Conservation (phyloP, 2,113 vertebrate genomes). For the Campylomormyrus numenius region DNA sequence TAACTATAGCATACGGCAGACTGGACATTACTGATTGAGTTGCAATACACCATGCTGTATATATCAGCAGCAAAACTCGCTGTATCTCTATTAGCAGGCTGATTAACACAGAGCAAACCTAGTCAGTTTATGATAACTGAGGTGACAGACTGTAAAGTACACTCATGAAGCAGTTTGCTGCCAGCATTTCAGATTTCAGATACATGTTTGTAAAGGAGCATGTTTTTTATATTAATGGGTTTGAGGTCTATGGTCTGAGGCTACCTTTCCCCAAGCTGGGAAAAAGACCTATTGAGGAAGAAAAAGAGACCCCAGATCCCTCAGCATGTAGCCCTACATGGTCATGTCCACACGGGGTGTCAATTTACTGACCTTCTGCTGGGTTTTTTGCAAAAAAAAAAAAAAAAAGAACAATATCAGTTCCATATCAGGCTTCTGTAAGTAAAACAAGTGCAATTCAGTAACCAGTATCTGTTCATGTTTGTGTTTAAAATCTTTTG, state of each 20-base stretch:
- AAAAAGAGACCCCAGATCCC: background rate
- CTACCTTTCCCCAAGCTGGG: no score
- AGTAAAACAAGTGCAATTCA: background rate
- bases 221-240: background rate
- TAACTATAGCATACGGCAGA: background rate
- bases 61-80: background rate
- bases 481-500: background rate
- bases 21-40: background rate
- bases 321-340: background rate
- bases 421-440: background rate
- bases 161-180: background rate
- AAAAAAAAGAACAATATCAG: background rate
- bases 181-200: background rate
- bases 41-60: background rate
- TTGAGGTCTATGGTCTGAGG: background rate
- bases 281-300: background rate
- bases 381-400: background rate
- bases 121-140: background rate
- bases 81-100: background rate
- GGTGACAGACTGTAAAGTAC: background rate
- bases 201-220: background rate
- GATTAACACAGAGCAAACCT: background rate
- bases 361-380: background rate
- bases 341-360: background rate
- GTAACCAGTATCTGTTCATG: background rate